Evolutionary conservation across 2,797 vertebrate species (phyloP).

Genomic region (Chloroceryle amazona): DNA sequence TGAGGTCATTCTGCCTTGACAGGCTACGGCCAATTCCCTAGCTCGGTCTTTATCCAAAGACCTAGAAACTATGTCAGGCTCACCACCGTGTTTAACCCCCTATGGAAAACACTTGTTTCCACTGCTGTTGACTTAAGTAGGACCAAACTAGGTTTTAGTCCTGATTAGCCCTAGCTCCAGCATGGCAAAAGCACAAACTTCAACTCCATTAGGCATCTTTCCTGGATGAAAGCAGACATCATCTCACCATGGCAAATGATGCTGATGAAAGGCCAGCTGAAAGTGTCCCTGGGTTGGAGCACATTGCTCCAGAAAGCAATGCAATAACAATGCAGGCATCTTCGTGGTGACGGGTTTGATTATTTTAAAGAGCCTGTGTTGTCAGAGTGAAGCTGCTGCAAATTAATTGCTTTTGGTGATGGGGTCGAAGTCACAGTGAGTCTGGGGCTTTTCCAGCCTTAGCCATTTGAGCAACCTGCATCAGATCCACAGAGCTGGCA

Average conservation of each 20-base stretch:
- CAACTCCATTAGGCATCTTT: not conserved
- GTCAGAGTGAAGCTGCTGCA: not conserved
- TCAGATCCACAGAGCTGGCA: conserved; percentile 27
- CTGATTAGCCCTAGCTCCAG: not conserved
- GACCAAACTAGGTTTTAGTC: not conserved
- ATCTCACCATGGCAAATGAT: accelerated
- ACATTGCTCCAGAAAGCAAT: not conserved
- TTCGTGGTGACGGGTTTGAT: accelerated
- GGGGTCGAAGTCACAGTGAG: not conserved
- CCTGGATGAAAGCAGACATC: not conserved
- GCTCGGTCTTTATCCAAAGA: conserved; percentile 19
- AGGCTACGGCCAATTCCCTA: conserved; percentile 1
- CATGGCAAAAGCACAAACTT: not conserved
- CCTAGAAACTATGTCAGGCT: conserved; percentile 37
- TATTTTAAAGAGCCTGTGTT: not conserved
- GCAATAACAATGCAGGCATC: not conserved
- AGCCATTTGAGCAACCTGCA: not conserved
- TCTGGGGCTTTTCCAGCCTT: conserved; percentile 28
- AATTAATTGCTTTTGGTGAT: not conserved
- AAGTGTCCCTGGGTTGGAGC: not conserved
- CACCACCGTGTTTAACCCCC: not conserved
- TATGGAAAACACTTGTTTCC: conserved; percentile 5
- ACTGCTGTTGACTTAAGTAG: not conserved
- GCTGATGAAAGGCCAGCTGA: not conserved
- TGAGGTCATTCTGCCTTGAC: not conserved